Conservation (phyloP, 2,888 invertebrate species). For the Orchesellides sinensis region DNA sequence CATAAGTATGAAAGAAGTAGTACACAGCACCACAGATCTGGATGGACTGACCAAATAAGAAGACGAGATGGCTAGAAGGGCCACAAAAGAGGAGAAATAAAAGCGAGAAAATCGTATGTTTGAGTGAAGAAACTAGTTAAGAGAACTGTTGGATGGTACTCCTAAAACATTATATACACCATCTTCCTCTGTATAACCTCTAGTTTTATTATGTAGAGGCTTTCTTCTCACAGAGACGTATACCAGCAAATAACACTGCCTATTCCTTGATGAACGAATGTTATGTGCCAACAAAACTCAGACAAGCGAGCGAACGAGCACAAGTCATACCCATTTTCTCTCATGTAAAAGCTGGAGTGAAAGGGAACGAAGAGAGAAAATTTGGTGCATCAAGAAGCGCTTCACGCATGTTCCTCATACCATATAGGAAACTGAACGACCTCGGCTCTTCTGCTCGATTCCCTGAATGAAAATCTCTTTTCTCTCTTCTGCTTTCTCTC, state of each 20-base stretch:
- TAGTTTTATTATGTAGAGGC: too few species aligned
- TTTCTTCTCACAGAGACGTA: too few species aligned
- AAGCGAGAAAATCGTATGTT: conserved; percentile 71
- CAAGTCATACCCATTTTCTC: conserved; percentile 61
- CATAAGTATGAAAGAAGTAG: conserved; percentile 33
- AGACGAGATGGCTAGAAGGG: conserved; percentile 48
- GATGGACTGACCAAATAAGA: conserved; percentile 65
- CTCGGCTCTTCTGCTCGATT: conserved; percentile 67
- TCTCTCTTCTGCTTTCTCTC: not conserved
- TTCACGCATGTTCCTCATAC: conserved; percentile 73
- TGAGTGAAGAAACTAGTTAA: conserved; percentile 70
- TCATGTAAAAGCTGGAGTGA: conserved; percentile 7
- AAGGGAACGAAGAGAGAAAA: conserved; percentile 38
- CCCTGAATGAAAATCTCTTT: conserved; percentile 69
- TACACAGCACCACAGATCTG: conserved; percentile 68
- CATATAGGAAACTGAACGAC: conserved; percentile 65
- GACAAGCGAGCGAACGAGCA: conserved; percentile 71
- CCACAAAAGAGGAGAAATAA: conserved; percentile 35
- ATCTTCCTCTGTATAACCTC: conserved; percentile 10
- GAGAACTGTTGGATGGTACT: conserved; percentile 9
- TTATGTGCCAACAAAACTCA: conserved; percentile 74
- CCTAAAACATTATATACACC: conserved; percentile 3
- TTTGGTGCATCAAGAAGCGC: conserved; percentile 71
- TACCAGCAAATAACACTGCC: too few species aligned
- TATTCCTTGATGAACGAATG: conserved; percentile 45